phyloP scores from a whole-genome alignment of 2,797 vertebrate species.

The Otus scops region DNA sequence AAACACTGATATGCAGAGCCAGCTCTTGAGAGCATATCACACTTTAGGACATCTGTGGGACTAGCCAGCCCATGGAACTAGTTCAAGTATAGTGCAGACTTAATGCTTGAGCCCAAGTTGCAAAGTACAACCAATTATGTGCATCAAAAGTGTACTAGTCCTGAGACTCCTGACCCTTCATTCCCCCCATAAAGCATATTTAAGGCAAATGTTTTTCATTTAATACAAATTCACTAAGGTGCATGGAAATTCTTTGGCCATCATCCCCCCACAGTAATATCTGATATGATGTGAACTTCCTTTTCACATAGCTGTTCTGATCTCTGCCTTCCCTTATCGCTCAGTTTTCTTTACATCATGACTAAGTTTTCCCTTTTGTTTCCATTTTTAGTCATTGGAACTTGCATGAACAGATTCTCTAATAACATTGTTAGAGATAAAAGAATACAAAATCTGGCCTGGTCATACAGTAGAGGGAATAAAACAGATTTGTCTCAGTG shows the following conservation, averaged over 20 bases:
- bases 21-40: neutral
- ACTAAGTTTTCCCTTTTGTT: neutral
- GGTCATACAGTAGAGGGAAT: neutral
- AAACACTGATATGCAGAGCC: neutral
- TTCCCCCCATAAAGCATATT: neutral
- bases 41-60: neutral
- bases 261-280: neutral
- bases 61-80: neutral
- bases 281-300: neutral
- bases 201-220: neutral
- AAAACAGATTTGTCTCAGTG: neutral
- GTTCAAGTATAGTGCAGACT: neutral
- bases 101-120: neutral
- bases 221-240: neutral
- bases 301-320: neutral
- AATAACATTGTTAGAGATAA: neutral
- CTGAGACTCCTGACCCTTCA: neutral
- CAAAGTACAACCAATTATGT: neutral
- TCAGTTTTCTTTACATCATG: neutral
- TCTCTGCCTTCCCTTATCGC: neutral
- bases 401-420: neutral
- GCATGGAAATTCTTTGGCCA: neutral
- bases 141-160: neutral
- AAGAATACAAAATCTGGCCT: neutral
- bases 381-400: neutral